Evolutionary conservation across 2,797 vertebrate species (phyloP).

Genomic region (Lepilemur septentrionalis): DNA sequence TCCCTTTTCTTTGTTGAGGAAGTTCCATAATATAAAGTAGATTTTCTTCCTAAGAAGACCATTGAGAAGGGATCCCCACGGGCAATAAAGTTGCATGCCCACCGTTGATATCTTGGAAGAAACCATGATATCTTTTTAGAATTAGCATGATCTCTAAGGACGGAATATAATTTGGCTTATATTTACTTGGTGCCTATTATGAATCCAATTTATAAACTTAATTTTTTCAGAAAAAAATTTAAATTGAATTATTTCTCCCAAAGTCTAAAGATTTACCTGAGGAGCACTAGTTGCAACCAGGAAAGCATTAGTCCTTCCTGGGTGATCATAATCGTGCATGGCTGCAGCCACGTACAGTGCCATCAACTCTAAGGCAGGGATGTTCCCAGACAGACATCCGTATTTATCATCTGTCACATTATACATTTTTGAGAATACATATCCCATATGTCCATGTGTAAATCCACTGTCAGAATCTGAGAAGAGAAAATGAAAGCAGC

Average conservation of each 20-base stretch:
- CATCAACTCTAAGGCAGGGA: constrained; percentile 98
- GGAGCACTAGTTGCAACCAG: constrained; percentile 98
- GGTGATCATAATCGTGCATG: constrained; percentile 99
- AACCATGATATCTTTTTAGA: not conserved
- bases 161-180: not conserved
- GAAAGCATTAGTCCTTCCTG: constrained; percentile 97
- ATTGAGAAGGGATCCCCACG: not conserved
- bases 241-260: not conserved
- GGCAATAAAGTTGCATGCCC: not conserved
- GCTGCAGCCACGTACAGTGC: constrained; percentile 97
- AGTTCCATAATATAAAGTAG: not conserved
- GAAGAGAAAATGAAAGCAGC: constrained; percentile 25
- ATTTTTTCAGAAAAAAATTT: not conserved
- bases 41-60: not conserved
- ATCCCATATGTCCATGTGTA: constrained; percentile 94
- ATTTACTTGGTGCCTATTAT: not conserved
- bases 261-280: constrained; percentile 83
- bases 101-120: not conserved
- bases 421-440: constrained; percentile 95
- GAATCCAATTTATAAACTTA: not conserved
- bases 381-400: constrained; percentile 95
- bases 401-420: constrained; percentile 91
- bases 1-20: not conserved
- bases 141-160: not conserved
- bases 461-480: constrained; percentile 96